A percentile compares a stretch with the other conserved stretches of the same genome.
These are phyloP conservation scores for Sebastes umbrosus DNA, from an alignment of 2,797 vertebrate genomes.

Conservation along the genomic window DNA sequence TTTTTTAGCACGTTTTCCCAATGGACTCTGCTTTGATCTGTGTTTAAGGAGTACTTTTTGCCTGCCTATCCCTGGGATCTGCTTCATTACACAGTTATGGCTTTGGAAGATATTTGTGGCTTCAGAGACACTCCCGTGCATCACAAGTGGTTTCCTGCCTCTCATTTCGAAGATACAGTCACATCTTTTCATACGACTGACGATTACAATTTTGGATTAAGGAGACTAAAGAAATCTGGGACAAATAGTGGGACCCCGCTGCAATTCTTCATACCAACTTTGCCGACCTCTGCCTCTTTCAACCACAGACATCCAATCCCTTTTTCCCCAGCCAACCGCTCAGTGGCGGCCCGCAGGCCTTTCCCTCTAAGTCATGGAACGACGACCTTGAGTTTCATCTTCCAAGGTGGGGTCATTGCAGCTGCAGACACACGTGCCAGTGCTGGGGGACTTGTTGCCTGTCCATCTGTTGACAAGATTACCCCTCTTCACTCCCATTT, in stretches of 20 bases:
- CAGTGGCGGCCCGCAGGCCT: constrained; percentile 38
- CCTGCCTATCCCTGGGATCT: not conserved
- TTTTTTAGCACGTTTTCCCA: not conserved
- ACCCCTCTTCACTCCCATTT: constrained; percentile 86
- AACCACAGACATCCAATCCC: not conserved
- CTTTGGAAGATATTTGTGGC: constrained; percentile 79
- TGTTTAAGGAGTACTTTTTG: constrained; percentile 3
- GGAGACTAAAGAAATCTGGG: not conserved
- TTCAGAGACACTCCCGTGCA: constrained; percentile 44
- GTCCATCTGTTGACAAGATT: constrained; percentile 83
- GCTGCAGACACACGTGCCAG: constrained; percentile 89
- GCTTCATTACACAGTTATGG: constrained; percentile 62
- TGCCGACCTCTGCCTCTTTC: not conserved
- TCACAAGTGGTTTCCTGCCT: constrained; percentile 37
- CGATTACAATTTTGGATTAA: constrained; percentile 12
- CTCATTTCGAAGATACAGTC: constrained; percentile 3
- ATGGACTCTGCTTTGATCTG: not conserved
- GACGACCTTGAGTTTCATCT: constrained; percentile 87
- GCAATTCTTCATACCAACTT: constrained; percentile 51
- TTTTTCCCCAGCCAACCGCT: not conserved
- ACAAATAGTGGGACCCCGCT: constrained; percentile 35
- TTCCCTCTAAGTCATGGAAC: constrained; percentile 84
- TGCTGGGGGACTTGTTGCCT: constrained; percentile 80
- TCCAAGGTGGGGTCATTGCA: constrained; percentile 86
- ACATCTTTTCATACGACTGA: constrained; percentile 12